Base-by-base conservation (phyloP, 2,113 vertebrate genomes). In the Tauraco erythrolophus region DNA sequence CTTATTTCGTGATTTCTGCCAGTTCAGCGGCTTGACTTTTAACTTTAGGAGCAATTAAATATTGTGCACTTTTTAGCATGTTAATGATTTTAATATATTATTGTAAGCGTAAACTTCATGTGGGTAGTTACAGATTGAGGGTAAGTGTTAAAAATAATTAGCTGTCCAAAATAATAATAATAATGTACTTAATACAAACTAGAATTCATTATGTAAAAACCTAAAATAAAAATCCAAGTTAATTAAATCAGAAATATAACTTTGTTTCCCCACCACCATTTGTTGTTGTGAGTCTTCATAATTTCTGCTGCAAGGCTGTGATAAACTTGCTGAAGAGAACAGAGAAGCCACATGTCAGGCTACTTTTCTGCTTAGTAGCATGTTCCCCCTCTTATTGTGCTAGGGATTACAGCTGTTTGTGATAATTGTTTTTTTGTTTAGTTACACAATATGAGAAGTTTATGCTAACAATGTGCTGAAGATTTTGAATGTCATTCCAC, bases 381-480 rank as follows among this genome's bases (percentile, higher is more conserved):
- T 62, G 37, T 19, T 18, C 2, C 1, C 2, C 8, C 7, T 16
- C 2, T 8, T 8, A 0, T 60, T 72, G 27, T 70, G 5, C n/a
- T 16, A 1, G 25, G 50, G 27, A 14, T 46, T 84, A 76, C 58
- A 89, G 77, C 95, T 93, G 84, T 58, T 58, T 31, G 1, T 78
- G 90, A 13, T 37, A 13, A 65, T 70, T 21, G n/a, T 43, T 2
- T 74, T 97, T 45, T 2, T 60, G 45, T 86, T 86, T 9, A 50
- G 61, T 54, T 57, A 12, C 79, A 80, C 60, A 8, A 4, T 9
- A 5, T 24, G 53, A 65, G 54, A 50, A 45, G 45, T 23, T 85
- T 53, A 13, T 27, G 39, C 57, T 72, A 53, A 60, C 57, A 51
- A 14, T 1, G 1, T n/a, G 43, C 25, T 74, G 37, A 69, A 70